A percentile compares a stretch with the other conserved stretches of the same genome.
phyloP scores from a whole-genome alignment of 2,888 invertebrate genomes.

The Cremastinae sp. region DNA sequence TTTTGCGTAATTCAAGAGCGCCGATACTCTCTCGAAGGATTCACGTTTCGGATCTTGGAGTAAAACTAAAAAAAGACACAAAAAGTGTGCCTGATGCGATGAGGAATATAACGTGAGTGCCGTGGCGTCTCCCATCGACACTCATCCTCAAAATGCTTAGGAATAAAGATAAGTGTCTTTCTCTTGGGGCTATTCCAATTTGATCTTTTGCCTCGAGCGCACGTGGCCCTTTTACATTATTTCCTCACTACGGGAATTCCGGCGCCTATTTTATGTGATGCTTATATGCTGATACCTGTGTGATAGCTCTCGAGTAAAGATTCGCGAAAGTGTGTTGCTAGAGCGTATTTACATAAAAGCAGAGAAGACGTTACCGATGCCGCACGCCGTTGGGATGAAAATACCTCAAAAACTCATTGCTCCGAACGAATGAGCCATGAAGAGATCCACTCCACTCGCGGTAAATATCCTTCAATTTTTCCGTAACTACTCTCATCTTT shows the following conservation, averaged over 20 bases:
- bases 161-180: too few relatives aligned
- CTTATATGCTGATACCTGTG: not conserved
- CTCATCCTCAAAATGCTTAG: constrained; percentile 9
- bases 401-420: constrained; percentile 50
- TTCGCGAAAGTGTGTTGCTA: not conserved
- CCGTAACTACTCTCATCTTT: not conserved
- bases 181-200: constrained; percentile 19
- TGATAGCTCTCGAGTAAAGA: not conserved
- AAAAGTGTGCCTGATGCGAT: not conserved
- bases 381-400: constrained; percentile 15
- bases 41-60: constrained; percentile 13
- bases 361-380: constrained; percentile 13
- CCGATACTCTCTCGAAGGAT: constrained; percentile 33
- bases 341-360: too few relatives aligned
- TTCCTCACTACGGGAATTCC: constrained; percentile 2
- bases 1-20: constrained; percentile 52
- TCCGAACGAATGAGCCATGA: constrained; percentile 35
- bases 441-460: constrained; percentile 36
- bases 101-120: not conserved
- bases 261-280: not conserved
- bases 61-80: constrained; percentile 25
- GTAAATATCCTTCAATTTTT: constrained; percentile 13
- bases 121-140: constrained; percentile 11
- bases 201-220: constrained; percentile 25
- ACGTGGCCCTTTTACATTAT: constrained; percentile 45